These are phyloP conservation scores for Alviniconcha strummeri DNA, from an alignment of 2,888 invertebrate species.

Conservation along the genomic window DNA sequence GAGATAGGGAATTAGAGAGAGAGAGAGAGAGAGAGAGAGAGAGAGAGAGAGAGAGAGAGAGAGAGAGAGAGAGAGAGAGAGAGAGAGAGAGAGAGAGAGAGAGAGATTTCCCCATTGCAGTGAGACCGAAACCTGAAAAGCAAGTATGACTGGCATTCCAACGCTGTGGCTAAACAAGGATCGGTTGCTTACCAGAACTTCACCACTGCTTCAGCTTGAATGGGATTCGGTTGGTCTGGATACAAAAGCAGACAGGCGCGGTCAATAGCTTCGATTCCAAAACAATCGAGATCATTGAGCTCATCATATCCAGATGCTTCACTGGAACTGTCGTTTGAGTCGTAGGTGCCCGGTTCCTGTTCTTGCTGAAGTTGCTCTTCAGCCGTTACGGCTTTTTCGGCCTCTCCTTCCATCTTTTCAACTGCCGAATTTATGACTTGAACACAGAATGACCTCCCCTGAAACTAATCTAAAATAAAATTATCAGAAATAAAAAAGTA, in stretches of 20 bases:
- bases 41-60: slow-evolving; percentile 6
- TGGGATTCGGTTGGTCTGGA: slow-evolving; percentile 81
- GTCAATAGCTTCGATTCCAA: slow-evolving; percentile 84
- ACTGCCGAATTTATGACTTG: slow-evolving; percentile 22
- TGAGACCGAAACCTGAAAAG: slow-evolving; percentile 11
- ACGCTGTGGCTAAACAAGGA: slow-evolving; percentile 7
- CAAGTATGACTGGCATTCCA: slow-evolving; percentile 31
- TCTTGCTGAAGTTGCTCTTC: slow-evolving; percentile 15
- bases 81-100: not conserved
- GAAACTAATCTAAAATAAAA: slow-evolving; percentile 2
- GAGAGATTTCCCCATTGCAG: too few relatives aligned
- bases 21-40: not conserved
- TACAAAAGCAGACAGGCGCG: slow-evolving; percentile 50
- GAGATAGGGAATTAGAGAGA: too few relatives aligned
- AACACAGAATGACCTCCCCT: slow-evolving; percentile 9
- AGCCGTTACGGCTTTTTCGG: slow-evolving; percentile 20
- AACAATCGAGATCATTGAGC: slow-evolving; percentile 46
- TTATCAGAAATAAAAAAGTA: not conserved
- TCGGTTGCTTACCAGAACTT: slow-evolving; percentile 84
- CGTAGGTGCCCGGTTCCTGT: slow-evolving; percentile 13
- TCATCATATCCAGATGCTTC: slow-evolving; percentile 38
- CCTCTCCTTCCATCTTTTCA: slow-evolving; percentile 30
- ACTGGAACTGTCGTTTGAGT: slow-evolving; percentile 31
- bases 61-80: not conserved
- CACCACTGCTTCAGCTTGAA: slow-evolving; percentile 90